Evolutionary conservation across 1,140 invertebrate genomes (phyloP), one percentile per base, ranked within the genome.

Genomic region (Zaprionus africanus): DNA sequence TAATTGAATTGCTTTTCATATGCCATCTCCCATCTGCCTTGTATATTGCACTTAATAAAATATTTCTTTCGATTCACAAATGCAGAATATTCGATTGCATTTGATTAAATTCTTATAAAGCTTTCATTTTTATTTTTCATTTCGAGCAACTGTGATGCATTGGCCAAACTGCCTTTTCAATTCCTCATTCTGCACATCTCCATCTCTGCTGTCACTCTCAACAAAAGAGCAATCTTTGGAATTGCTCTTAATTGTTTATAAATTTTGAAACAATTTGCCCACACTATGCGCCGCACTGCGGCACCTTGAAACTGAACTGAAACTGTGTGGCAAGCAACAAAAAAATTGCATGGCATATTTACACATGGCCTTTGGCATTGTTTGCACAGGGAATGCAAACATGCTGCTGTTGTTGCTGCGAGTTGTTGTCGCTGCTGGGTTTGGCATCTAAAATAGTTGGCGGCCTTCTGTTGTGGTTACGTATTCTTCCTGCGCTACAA

Each of bases 361-460:
- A 78, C 84, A 86, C 84, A 88, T 80, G 73, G 83, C 84, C 84
- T 86, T 86, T 86, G 84, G 83, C 83, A 87, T 86, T 88, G 77
- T 86, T 87, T 86, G 78, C 68, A 71, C 77, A 77, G 69, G 66
- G 66, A 73, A 66, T 63, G 73, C 69, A 74, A 63, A 79, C 66
- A 69, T 43, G 19, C 61, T 31, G 54, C 15, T 59, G 19, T 67
- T 15, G 70, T 54, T 71, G 81, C 68, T 69, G 54, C 67, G 61
- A 56, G 59, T 70, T 70, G 69, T 56, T 78, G 60, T 64, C 76
- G 83, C 63, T 51, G 58, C 61, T 34, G 67, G 72, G 81, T 81
- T 88, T 87, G 84, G 84, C 78, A 88, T 81, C 81, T 78, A 81
- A 88, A 87, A 83, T 88, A 88, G 78, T 88, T 87, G 80, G 78